Conservation (phyloP, 2,888 invertebrate species). For the Ferrisia virgata region DNA sequence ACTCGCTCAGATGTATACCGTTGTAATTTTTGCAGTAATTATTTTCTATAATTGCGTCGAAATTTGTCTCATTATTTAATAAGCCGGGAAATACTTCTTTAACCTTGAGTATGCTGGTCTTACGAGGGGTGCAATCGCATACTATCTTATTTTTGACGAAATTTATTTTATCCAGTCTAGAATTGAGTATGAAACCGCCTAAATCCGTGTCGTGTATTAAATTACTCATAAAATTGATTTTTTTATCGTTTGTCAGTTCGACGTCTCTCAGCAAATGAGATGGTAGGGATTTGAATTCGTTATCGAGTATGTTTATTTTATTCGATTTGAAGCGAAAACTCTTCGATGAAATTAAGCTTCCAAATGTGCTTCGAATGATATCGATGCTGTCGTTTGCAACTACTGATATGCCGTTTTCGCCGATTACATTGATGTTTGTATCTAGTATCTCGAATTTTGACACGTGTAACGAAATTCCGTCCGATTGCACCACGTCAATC, state of each 20-base stretch:
- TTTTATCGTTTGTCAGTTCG: conserved; percentile 6
- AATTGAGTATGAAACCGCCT: conserved; percentile 46
- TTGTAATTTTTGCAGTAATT: conserved; percentile 46
- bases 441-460: conserved; percentile 33
- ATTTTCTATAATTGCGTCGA: conserved; percentile 42
- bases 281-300: conserved; percentile 39
- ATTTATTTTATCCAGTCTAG: conserved; percentile 18
- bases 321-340: conserved; percentile 25
- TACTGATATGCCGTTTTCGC: background rate
- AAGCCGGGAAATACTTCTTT: conserved; percentile 47
- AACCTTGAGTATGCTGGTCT: conserved; percentile 46
- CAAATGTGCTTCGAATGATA: conserved; percentile 27
- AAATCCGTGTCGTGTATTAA: conserved; percentile 45
- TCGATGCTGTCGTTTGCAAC: conserved; percentile 30
- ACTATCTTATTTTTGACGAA: conserved; percentile 45
- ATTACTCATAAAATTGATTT: conserved; percentile 39
- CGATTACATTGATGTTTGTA: background rate
- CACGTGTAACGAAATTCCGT: background rate
- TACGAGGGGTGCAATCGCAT: conserved; percentile 47
- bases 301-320: conserved; percentile 34
- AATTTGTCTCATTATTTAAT: conserved; percentile 42
- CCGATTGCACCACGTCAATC: conserved; percentile 33
- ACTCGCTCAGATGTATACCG: conserved; percentile 35
- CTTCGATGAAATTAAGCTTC: background rate
- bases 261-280: background rate